Evolutionary conservation across 92 coral and sea anemone genomes (phyloP).

Genomic region (Umimayanthus chanpuru): DNA sequence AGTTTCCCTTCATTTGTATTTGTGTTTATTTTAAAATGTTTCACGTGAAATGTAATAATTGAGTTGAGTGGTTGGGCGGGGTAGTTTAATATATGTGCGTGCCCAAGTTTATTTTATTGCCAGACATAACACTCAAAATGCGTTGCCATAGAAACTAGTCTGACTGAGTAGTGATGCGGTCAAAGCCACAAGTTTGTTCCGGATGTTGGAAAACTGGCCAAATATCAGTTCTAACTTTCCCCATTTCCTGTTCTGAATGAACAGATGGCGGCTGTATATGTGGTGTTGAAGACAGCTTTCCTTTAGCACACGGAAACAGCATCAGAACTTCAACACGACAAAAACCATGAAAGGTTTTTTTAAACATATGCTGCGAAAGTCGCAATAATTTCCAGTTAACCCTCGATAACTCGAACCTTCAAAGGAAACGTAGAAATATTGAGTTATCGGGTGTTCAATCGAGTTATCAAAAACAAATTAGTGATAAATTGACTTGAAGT

Average conservation of each 20-base stretch:
- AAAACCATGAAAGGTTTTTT: neutral
- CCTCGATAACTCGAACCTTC: too few species aligned
- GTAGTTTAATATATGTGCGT: neutral
- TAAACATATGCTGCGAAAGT: neutral
- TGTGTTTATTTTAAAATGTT: neutral
- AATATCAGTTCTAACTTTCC: too few species aligned
- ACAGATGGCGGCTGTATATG: neutral
- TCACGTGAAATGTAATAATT: neutral
- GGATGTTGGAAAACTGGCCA: neutral
- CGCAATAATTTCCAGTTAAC: neutral
- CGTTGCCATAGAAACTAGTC: neutral
- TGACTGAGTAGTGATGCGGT: too few species aligned
- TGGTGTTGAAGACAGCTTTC: neutral
- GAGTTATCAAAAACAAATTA: too few species aligned
- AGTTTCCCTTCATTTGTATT: neutral
- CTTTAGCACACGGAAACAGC: neutral
- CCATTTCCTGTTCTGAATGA: neutral
- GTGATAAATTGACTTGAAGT: too few species aligned
- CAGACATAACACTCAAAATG: neutral
- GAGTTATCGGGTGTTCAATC: too few species aligned
- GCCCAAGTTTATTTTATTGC: neutral
- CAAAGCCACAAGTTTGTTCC: neutral
- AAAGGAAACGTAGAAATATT: too few species aligned
- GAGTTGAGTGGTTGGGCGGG: neutral
- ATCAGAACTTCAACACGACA: neutral